A percentile compares a stretch with the other conserved stretches of the same genome.
Evolutionary conservation across 2,888 invertebrate genomes (phyloP).

Genomic region (Lydus trimaculatus): DNA sequence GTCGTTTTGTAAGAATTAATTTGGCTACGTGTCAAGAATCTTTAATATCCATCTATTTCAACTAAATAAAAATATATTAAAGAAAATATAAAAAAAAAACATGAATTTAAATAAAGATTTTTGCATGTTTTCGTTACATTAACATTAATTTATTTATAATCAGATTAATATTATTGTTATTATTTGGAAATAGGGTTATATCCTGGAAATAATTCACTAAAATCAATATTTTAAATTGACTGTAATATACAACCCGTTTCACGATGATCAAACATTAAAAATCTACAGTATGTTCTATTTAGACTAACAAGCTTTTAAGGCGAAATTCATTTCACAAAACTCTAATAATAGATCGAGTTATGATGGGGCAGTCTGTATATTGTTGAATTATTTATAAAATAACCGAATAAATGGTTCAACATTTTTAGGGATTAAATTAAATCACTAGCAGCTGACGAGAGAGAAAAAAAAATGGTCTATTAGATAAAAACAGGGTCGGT

Average conservation of each 20-base stretch:
- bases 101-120: neutral
- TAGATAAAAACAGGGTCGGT: conserved; percentile 27
- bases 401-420: conserved; percentile 24
- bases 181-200: neutral
- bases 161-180: neutral
- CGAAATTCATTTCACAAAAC: no score
- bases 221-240: neutral
- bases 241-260: no score
- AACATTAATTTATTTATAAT: neutral
- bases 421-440: conserved; percentile 23
- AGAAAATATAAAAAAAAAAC: neutral
- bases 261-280: no score
- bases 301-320: no score
- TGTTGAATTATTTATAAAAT: neutral
- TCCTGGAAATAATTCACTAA: neutral
- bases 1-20: conserved; percentile 31
- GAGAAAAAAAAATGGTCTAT: conserved; percentile 32
- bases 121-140: neutral
- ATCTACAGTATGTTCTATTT: no score
- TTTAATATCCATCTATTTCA: conserved; percentile 9
- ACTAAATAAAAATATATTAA: neutral
- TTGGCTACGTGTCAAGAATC: conserved; percentile 25
- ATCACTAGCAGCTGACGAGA: conserved; percentile 33
- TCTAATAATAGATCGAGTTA: no score
- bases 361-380: no score